phyloP scores from a whole-genome alignment of 2,888 invertebrate species.

The Deroplatys truncata region DNA sequence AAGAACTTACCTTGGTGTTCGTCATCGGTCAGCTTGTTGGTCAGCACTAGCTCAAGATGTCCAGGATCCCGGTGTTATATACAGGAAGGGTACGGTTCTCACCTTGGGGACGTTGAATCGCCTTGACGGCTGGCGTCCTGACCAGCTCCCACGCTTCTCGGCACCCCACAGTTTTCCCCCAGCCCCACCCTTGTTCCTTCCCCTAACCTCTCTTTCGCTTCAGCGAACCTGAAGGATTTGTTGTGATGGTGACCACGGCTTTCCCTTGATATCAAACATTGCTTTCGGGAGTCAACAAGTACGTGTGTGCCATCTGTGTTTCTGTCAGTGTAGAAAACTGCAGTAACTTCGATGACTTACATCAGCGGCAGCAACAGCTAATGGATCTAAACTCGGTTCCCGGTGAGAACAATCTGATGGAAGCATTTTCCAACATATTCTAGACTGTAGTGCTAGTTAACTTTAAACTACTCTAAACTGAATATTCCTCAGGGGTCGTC shows the following conservation, averaged over 20 bases:
- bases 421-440: too few relatives aligned
- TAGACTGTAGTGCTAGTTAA: too few relatives aligned
- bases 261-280: neutral
- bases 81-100: neutral
- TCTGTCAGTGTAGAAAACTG: neutral
- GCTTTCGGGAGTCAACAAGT: neutral
- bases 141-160: neutral
- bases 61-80: neutral
- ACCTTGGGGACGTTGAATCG: neutral
- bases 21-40: neutral
- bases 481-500: too few relatives aligned
- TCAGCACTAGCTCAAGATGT: neutral
- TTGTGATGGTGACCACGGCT: neutral
- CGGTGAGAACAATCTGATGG: too few relatives aligned
- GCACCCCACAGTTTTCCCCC: neutral
- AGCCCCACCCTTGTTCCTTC: neutral
- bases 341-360: too few relatives aligned
- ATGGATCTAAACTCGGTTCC: too few relatives aligned
- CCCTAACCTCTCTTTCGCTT: neutral
- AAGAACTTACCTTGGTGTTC: neutral
- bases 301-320: neutral
- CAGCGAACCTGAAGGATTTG: neutral
- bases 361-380: too few relatives aligned
- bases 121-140: neutral
- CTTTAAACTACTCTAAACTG: too few relatives aligned